Conservation (phyloP, 2,113 vertebrate species). For the Alligator mississippiensis region DNA sequence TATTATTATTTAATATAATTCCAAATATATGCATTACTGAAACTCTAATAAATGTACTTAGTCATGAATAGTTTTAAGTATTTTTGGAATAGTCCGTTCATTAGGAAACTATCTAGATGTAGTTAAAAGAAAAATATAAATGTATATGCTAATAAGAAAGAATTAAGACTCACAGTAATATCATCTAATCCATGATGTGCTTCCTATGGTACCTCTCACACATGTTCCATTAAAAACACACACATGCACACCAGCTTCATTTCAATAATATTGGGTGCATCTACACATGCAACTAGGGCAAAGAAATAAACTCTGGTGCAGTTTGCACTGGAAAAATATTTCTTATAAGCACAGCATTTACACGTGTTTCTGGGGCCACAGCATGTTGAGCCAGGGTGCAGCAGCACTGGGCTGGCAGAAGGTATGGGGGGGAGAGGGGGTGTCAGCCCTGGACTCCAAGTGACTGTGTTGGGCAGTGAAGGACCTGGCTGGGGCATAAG, state of each 20-base stretch:
- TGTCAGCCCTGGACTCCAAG: no score
- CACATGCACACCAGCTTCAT: not conserved
- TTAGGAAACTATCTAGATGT: not conserved
- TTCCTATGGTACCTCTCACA: not conserved
- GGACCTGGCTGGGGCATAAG: no score
- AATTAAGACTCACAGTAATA: not conserved
- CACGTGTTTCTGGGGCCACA: no score
- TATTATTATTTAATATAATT: not conserved
- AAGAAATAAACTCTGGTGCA: no score
- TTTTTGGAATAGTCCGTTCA: not conserved
- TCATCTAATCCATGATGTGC: not conserved
- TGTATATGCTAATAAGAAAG: not conserved
- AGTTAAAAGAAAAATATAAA: not conserved
- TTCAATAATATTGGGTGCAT: not conserved
- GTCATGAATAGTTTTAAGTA: not conserved
- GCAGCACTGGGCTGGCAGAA: no score
- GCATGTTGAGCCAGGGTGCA: no score
- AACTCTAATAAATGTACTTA: slow-evolving; percentile 1
- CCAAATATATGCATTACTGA: slow-evolving; percentile 12
- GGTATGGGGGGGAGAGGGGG: no score
- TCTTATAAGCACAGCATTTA: no score
- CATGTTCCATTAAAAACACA: not conserved
- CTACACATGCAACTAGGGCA: no score
- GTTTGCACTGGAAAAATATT: no score
- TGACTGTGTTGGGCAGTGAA: no score